phyloP scores from a whole-genome alignment of 2,888 invertebrate genomes.

The Macropis europaea region DNA sequence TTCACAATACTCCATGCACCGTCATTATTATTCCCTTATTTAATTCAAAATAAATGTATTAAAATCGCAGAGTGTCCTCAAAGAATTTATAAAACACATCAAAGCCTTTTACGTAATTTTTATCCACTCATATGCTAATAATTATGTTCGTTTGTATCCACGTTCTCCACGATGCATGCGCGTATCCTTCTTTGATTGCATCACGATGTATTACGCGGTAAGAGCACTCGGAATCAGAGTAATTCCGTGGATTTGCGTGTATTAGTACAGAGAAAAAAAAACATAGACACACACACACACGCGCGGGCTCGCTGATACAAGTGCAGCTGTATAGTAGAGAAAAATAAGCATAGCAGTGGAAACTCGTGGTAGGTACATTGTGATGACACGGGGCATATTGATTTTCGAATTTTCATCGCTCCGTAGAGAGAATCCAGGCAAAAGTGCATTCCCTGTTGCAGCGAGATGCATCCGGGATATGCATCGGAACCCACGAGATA shows the following conservation, averaged over 20 bases:
- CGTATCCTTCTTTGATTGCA: background rate
- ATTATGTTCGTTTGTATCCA: too few relatives aligned
- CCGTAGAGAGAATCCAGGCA: conserved; percentile 45
- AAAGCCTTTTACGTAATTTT: too few relatives aligned
- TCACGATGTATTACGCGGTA: background rate
- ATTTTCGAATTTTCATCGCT: conserved; percentile 64
- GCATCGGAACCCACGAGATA: conserved; percentile 25
- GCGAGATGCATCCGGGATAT: conserved; percentile 5
- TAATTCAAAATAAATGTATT: too few relatives aligned
- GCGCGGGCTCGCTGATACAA: too few relatives aligned
- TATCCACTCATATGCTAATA: too few relatives aligned
- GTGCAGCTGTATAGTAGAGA: conserved; percentile 18
- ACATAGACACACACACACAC: too few relatives aligned
- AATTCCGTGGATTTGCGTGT: background rate
- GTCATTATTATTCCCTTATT: too few relatives aligned
- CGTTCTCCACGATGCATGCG: too few relatives aligned
- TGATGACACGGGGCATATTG: conserved; percentile 55
- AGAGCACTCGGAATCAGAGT: background rate
- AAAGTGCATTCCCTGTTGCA: conserved; percentile 49
- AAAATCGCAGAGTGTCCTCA: too few relatives aligned
- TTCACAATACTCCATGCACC: too few relatives aligned
- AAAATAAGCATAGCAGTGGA: conserved; percentile 43
- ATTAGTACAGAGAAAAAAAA: conserved; percentile 37
- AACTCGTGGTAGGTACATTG: conserved; percentile 45
- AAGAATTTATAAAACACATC: too few relatives aligned